Percentiles rank a stretch among this genome's conserved stretches.
phyloP scores from a whole-genome alignment of 2,888 invertebrate genomes.

The Timema cristinae region DNA sequence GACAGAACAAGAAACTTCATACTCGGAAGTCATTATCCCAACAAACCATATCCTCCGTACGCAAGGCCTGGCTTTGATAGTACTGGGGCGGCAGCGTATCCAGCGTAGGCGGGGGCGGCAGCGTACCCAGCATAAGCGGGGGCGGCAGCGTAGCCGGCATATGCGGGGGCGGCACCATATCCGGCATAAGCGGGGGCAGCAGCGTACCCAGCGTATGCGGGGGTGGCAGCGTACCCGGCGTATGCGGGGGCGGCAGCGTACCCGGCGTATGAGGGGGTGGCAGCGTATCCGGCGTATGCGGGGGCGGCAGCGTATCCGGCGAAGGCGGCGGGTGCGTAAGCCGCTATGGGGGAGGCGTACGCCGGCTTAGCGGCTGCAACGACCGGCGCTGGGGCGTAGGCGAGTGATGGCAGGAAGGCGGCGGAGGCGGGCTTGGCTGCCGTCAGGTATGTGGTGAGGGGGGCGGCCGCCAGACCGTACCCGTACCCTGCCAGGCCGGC shows the following conservation, averaged over 20 bases:
- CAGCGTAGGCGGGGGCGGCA: neutral
- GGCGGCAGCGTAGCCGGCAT: neutral
- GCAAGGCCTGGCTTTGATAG: neutral
- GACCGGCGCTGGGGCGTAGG: neutral
- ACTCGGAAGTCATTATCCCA: too few relatives aligned
- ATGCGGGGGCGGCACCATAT: neutral
- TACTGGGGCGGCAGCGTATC: neutral
- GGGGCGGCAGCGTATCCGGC: constrained; percentile 5
- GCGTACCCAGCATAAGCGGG: neutral
- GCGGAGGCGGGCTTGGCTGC: neutral
- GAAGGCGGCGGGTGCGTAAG: neutral
- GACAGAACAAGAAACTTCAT: too few relatives aligned
- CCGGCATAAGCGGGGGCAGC: neutral
- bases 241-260: neutral
- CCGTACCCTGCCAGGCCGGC: neutral
- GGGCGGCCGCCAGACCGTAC: neutral
- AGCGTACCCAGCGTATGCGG: neutral
- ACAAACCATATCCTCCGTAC: too few relatives aligned
- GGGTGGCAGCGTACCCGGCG: neutral
- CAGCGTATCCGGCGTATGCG: neutral
- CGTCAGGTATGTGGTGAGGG: neutral
- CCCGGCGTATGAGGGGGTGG: neutral
- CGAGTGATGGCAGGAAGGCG: neutral
- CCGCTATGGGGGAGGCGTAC: constrained; percentile 13
- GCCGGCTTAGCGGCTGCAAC: neutral